Percentiles rank a stretch among this genome's conserved stretches.
Conservation (phyloP, 35 echinoderm and acorn worm species). For the Apostichopus californicus region DNA sequence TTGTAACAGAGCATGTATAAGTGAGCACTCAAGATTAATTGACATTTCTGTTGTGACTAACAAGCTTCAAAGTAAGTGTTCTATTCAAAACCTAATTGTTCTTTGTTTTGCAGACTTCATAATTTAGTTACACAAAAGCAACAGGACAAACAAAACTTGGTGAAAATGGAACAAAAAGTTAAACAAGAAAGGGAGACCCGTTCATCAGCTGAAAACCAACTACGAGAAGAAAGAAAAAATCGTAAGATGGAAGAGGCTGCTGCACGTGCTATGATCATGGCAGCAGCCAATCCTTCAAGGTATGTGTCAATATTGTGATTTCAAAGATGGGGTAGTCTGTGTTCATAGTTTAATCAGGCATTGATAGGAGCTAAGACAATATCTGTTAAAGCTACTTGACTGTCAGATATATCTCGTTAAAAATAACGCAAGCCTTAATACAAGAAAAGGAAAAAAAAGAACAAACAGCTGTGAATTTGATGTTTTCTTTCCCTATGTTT, state of each 20-base stretch:
- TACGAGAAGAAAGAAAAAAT: constrained; percentile 88
- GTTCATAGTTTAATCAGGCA: too few species aligned
- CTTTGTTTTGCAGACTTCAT: constrained; percentile 71
- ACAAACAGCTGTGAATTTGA: too few species aligned
- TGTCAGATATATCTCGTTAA: neutral
- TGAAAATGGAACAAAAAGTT: constrained; percentile 86
- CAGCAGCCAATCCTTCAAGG: constrained; percentile 51
- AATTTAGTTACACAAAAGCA: constrained; percentile 97
- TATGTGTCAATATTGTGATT: neutral
- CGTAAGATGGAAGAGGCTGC: constrained; percentile 83
- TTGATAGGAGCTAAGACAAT: neutral
- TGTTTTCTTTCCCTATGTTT: too few species aligned
- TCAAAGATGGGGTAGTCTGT: too few species aligned
- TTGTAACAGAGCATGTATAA: too few species aligned
- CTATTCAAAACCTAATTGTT: neutral
- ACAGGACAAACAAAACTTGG: constrained; percentile 87
- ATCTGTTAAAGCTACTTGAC: neutral
- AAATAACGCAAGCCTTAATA: neutral
- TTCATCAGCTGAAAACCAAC: constrained; percentile 68
- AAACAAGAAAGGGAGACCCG: constrained; percentile 84
- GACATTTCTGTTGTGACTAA: too few species aligned
- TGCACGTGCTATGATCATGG: constrained; percentile 62
- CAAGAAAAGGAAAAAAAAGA: neutral
- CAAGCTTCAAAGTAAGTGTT: too few species aligned
- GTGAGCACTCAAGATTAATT: too few species aligned